A percentile compares a stretch with the other conserved stretches of the same genome.
Conservation (phyloP, 2,113 vertebrate species). For the Sorex fumeus region DNA sequence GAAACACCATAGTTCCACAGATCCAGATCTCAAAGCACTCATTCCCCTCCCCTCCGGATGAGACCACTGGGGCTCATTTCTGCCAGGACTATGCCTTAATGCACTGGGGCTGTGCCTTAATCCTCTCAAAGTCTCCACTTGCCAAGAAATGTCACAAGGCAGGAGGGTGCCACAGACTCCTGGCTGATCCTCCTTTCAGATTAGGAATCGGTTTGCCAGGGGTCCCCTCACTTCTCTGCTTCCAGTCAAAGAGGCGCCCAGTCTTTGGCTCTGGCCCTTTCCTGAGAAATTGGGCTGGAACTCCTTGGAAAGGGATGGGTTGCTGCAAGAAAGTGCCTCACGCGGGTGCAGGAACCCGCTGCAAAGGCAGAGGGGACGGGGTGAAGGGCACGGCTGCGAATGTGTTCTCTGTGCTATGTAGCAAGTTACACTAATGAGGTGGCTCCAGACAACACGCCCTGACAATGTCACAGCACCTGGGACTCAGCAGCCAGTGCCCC, state of each 20-base stretch:
- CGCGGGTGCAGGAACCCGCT: background rate
- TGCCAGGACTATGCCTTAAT: background rate
- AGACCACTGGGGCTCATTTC: background rate
- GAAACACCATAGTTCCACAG: slow-evolving; percentile 80
- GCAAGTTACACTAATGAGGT: too few relatives aligned
- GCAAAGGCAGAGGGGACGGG: background rate
- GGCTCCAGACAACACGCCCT: too few relatives aligned
- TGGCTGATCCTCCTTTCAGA: slow-evolving; percentile 37
- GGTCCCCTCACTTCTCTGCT: background rate
- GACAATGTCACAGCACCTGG: too few relatives aligned
- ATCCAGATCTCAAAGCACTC: slow-evolving; percentile 63
- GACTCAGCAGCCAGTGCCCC: too few relatives aligned
- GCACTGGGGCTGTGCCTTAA: background rate
- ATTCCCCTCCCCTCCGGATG: background rate
- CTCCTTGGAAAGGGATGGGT: background rate
- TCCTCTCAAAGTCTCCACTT: background rate
- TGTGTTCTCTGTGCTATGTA: background rate
- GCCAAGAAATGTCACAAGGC: background rate
- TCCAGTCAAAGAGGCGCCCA: slow-evolving; percentile 16
- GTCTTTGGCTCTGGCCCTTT: background rate
- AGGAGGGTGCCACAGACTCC: background rate
- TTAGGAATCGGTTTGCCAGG: background rate
- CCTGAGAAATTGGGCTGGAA: background rate
- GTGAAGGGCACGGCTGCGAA: background rate
- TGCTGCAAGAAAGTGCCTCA: background rate